Evolutionary conservation across 1,140 invertebrate species (phyloP).

Genomic region (Microplitis mediator): DNA sequence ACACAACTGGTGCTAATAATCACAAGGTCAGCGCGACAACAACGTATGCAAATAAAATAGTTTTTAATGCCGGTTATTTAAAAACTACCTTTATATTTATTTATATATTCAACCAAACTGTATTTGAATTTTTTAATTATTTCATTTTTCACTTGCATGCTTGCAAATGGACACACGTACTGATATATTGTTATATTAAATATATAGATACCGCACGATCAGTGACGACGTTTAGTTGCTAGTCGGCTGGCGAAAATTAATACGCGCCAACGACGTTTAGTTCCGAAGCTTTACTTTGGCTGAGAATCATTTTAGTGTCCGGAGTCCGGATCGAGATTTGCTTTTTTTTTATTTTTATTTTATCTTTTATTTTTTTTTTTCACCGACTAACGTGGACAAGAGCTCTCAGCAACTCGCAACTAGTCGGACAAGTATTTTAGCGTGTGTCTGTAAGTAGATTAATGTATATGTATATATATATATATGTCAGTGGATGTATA

Average conservation of each 20-base stretch:
- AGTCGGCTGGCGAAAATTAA: no score
- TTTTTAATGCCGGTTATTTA: background rate
- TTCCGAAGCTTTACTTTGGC: no score
- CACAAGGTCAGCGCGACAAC: slow-evolving; percentile 6
- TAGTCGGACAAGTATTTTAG: background rate
- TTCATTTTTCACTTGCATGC: no score
- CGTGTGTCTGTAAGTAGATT: background rate
- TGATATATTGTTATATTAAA: no score
- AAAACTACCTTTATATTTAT: slow-evolving; percentile 12
- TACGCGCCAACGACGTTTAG: no score
- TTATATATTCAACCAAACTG: background rate
- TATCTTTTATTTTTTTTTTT: background rate
- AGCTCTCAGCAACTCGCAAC: slow-evolving; percentile 1
- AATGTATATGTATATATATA: background rate
- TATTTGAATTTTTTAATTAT: background rate
- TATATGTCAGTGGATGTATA: background rate
- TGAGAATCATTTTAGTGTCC: no score
- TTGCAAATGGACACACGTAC: no score
- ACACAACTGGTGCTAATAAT: background rate
- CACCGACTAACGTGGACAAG: background rate
- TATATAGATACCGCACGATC: no score
- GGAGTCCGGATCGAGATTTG: background rate
- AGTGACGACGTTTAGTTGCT: no score
- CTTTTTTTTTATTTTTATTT: slow-evolving; percentile 10
- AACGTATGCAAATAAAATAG: background rate